phyloP scores from a whole-genome alignment of 2,888 invertebrate genomes.

The Sesia bembeciformis region DNA sequence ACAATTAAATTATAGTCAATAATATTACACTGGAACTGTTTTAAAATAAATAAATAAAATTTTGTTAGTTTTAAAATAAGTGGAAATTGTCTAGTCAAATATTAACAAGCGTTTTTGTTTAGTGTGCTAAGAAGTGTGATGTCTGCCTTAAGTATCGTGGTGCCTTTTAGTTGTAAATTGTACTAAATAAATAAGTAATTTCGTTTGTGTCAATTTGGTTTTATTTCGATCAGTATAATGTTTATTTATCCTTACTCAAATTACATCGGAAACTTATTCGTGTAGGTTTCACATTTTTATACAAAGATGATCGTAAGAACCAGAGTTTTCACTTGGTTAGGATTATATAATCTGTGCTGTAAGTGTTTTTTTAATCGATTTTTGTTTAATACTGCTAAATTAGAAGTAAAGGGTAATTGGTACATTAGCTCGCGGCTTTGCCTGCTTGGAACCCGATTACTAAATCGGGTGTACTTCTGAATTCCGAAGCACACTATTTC shows the following conservation, averaged over 20 bases:
- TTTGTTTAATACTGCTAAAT: no score
- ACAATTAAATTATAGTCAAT: no score
- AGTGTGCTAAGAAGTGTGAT: not conserved
- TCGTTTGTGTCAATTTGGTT: not conserved
- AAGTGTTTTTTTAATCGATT: no score
- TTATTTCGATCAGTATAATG: not conserved
- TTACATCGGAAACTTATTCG: not conserved
- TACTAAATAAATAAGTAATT: not conserved
- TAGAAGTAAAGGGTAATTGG: no score
- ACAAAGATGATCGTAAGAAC: no score
- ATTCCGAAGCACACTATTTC: no score
- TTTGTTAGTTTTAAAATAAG: not conserved
- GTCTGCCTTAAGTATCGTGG: slow-evolving; percentile 1
- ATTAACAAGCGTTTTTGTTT: not conserved
- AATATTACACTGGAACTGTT: no score
- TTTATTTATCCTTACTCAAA: not conserved
- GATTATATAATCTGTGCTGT: no score
- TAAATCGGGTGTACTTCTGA: no score
- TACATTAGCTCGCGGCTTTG: no score
- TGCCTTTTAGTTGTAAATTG: not conserved
- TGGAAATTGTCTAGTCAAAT: slow-evolving; percentile 34
- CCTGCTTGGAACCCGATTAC: no score
- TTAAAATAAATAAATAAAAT: not conserved
- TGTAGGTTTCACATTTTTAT: not conserved
- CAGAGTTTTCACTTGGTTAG: no score